Evolutionary conservation across 2,113 vertebrate species (phyloP).

Genomic region (Hemicordylus capensis): DNA sequence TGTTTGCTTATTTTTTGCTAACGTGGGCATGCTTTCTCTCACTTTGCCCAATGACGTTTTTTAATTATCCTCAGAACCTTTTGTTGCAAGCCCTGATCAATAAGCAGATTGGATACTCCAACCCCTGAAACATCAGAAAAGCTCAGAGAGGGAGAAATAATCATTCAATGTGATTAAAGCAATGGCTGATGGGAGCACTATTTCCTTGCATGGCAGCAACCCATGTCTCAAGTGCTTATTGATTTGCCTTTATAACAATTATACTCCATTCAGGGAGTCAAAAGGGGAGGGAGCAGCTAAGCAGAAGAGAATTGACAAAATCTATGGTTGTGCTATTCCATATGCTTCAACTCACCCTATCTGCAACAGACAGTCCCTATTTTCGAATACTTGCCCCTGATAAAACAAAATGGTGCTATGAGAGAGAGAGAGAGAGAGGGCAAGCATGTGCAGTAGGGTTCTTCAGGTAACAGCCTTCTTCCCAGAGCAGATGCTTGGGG

Average conservation of each 20-base stretch:
- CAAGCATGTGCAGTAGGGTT: neutral
- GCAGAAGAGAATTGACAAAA: constrained; percentile 28
- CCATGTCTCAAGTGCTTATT: constrained; percentile 71
- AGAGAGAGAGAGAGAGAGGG: too few species aligned
- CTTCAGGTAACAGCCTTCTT: neutral
- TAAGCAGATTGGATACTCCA: constrained; percentile 46
- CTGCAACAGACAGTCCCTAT: neutral
- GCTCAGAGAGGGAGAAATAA: constrained; percentile 59
- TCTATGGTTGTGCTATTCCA: constrained; percentile 19
- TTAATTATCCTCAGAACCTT: constrained; percentile 68
- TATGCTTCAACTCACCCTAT: constrained; percentile 3
- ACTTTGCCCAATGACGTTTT: constrained; percentile 54
- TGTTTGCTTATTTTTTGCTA: constrained; percentile 14
- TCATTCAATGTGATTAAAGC: constrained; percentile 72
- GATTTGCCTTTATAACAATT: constrained; percentile 72
- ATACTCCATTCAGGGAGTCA: constrained; percentile 41
- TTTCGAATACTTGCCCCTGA: neutral
- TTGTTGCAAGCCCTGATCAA: constrained; percentile 61
- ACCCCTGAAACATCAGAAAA: constrained; percentile 54
- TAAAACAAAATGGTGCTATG: too few species aligned
- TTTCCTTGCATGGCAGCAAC: constrained; percentile 50
- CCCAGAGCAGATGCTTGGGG: too few species aligned
- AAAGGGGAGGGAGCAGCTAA: constrained; percentile 4
- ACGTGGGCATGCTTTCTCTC: constrained; percentile 36
- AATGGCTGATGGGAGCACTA: constrained; percentile 54